Conservation (phyloP, 2,797 vertebrate species). For the Florisuga fusca region DNA sequence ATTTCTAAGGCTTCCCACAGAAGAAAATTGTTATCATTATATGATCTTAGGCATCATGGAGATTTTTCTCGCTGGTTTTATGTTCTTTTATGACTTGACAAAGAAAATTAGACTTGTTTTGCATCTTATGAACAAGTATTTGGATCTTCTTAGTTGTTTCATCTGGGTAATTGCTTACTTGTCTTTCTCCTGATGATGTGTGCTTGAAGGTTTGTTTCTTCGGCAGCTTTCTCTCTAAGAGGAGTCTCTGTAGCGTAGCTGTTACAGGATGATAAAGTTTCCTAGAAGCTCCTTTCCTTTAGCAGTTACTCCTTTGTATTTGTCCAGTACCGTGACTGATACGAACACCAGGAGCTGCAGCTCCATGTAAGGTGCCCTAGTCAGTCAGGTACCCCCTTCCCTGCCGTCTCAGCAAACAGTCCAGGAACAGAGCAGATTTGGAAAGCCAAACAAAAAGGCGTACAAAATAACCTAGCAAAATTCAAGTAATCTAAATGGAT, state of each 20-base stretch:
- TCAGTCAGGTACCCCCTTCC: neutral
- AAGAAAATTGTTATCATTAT: conserved; percentile 60
- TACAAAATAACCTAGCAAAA: neutral
- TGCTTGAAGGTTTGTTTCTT: conserved; percentile 56
- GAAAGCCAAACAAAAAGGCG: neutral
- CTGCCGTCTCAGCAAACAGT: neutral
- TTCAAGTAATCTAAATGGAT: neutral
- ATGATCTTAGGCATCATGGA: conserved; percentile 35
- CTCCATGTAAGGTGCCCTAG: neutral
- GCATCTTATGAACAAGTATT: conserved; percentile 47
- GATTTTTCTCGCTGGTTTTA: conserved; percentile 50
- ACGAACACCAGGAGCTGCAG: neutral
- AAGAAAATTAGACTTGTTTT: conserved; percentile 59
- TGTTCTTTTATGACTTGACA: conserved; percentile 46
- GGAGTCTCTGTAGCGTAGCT: conserved; percentile 31
- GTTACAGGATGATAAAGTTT: conserved; percentile 66
- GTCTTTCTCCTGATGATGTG: conserved; percentile 18
- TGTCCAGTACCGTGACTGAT: neutral
- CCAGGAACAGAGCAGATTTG: conserved; percentile 4
- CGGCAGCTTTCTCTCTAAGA: conserved; percentile 44
- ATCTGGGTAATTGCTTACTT: conserved; percentile 17
- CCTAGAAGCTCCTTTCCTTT: neutral
- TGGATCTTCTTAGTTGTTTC: neutral
- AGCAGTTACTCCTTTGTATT: neutral
- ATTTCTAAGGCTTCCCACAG: conserved; percentile 65